Evolutionary conservation across 2,888 invertebrate species (phyloP), one percentile per base, ranked within the genome.

Genomic region (Yponomeuta evonymella): DNA sequence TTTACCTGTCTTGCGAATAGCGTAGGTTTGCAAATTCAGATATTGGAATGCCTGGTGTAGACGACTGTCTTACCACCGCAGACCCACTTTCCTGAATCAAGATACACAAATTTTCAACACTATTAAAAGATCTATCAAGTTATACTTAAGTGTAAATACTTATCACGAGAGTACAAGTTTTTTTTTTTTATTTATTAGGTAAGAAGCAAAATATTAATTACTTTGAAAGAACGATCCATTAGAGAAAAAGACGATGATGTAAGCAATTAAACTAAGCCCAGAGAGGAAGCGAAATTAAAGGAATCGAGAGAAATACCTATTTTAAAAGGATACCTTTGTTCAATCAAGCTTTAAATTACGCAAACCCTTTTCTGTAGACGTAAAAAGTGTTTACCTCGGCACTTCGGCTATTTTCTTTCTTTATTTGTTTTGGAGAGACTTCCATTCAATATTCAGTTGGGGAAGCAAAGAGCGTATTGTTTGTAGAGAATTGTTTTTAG

Each of bases 271-370:
- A 58, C 12, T 58, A 58, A 12, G 15, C 51, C 51, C 15, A 1
- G 51, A 58, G 51, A 58, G 51, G 15, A 58, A 58, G 15, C 12
- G 15, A 58, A 58, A 58, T 58, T 58, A 58, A 15, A 58, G 51
- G 15, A 58, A 58, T 58, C 51, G 51, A 58, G 51, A 51, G 10
- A 51, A 9, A 58, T 58, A 43, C 43, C 43, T 58, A 15, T 58
- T 58, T 58, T 58, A 58, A 58, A 58, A 15, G 51, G 51, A 58
- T 58, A 30, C 65, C 65, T 65, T 65, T 65, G 65, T 65, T 65
- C 65, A 65, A 65, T 65, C 65, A 65, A 65, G 65, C 65, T 58
- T 58, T 58, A 58, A 58, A 58, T 58, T 58, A 58, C 51, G 51
- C 15, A 58, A 58, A 58, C 51, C 51, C 51, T 58, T 43, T 58